phyloP scores from a whole-genome alignment of 2,113 vertebrate species.

The Pterocles orientalis region DNA sequence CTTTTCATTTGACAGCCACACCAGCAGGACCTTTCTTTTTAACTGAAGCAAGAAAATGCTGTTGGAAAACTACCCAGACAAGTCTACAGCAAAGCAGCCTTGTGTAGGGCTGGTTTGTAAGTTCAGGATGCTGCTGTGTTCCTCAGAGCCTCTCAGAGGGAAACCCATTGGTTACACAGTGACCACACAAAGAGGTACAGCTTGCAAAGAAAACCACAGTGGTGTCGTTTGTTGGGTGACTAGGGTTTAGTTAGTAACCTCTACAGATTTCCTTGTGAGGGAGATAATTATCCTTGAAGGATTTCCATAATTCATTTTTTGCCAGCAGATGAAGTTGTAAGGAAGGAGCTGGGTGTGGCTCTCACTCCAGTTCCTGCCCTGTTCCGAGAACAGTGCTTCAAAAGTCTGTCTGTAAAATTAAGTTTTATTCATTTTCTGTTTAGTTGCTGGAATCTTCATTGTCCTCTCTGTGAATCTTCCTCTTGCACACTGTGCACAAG shows the following conservation, averaged over 20 bases:
- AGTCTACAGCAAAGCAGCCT: neutral
- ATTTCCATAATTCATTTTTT: neutral
- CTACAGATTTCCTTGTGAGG: neutral
- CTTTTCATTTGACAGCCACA: neutral
- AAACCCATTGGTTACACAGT: neutral
- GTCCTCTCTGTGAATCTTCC: neutral
- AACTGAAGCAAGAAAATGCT: neutral
- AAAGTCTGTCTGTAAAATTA: neutral
- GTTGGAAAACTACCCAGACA: neutral
- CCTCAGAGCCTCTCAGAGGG: neutral
- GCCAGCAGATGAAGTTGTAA: neutral
- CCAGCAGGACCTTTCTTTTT: neutral
- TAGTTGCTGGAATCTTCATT: neutral
- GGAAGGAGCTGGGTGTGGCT: neutral
- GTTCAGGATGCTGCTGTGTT: neutral
- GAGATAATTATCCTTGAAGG: neutral
- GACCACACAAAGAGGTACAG: neutral
- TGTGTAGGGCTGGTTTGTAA: neutral
- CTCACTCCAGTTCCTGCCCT: neutral
- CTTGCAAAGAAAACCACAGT: neutral
- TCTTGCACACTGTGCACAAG: neutral
- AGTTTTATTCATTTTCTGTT: neutral
- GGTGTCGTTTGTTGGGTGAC: accelerated
- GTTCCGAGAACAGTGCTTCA: neutral
- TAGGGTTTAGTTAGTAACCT: neutral